Percentiles rank a stretch among this genome's conserved stretches.
phyloP scores from a whole-genome alignment of 1,140 invertebrate genomes.

The Gonioctena quinquepunctata region DNA sequence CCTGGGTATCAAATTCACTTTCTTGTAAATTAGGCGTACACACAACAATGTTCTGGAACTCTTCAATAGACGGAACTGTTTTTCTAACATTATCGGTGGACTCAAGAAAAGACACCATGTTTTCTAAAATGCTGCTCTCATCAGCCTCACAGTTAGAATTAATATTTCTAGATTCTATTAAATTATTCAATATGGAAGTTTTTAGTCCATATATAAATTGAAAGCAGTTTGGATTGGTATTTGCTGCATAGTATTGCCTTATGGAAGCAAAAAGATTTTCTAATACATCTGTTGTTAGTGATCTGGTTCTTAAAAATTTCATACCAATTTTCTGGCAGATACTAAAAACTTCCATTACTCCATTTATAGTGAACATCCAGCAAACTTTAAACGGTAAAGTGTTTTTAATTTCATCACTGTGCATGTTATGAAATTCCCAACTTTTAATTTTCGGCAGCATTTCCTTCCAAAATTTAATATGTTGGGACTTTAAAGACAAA shows the following conservation, averaged over 20 bases:
- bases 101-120: constrained; percentile 3
- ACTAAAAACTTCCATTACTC: constrained; percentile 14
- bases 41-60: not conserved
- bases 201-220: constrained; percentile 22
- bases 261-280: constrained; percentile 26
- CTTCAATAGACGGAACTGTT: not conserved
- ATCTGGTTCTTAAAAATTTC: constrained; percentile 15
- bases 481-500: constrained; percentile 11
- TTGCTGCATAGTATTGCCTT: constrained; percentile 13
- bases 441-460: constrained; percentile 19
- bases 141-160: constrained; percentile 21
- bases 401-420: constrained; percentile 1
- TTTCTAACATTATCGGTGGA: not conserved
- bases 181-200: constrained; percentile 24
- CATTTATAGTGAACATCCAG: constrained; percentile 24
- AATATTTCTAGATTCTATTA: not conserved
- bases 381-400: constrained; percentile 11
- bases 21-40: not conserved
- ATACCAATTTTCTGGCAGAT: constrained; percentile 17
- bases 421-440: constrained; percentile 13
- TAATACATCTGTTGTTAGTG: constrained; percentile 23
- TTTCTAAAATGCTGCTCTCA: constrained; percentile 1
- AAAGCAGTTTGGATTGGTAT: constrained; percentile 26
- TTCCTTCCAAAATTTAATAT: constrained; percentile 19
- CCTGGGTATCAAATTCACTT: not conserved